phyloP scores from a whole-genome alignment of 2,113 vertebrate genomes.

The Myotis davidii region DNA sequence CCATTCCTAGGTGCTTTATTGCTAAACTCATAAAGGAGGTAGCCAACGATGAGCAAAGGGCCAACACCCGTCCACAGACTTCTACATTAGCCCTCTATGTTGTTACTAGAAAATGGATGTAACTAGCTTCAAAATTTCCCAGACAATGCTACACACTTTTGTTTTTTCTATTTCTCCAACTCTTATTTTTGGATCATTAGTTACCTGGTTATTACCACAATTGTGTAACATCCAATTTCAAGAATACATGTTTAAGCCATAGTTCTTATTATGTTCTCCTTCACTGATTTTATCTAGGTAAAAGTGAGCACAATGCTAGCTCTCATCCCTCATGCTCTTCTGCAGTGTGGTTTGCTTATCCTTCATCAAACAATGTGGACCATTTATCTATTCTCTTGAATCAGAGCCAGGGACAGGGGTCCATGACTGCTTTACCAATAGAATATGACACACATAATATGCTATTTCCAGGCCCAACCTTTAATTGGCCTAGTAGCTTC shows the following conservation, averaged over 20 bases:
- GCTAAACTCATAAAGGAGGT: neutral
- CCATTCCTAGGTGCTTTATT: neutral
- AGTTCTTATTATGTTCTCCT: neutral
- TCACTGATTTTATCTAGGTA: neutral
- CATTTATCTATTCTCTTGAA: neutral
- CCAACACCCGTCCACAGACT: neutral
- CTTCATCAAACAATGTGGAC: neutral
- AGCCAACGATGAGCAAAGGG: neutral
- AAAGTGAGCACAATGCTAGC: neutral
- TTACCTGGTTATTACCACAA: neutral
- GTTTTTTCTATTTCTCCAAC: neutral
- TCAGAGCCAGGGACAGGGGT: neutral
- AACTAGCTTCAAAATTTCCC: neutral
- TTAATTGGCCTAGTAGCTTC: neutral
- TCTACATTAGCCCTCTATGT: fast-evolving
- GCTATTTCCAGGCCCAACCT: neutral
- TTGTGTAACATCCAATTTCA: neutral
- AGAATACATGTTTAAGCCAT: neutral
- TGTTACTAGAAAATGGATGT: neutral
- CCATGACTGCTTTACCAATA: neutral
- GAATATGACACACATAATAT: neutral
- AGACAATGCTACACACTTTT: neutral
- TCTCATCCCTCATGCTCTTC: neutral
- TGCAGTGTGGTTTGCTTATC: neutral
- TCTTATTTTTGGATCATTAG: neutral